Percentiles rank a stretch among this genome's conserved stretches.
phyloP scores from a whole-genome alignment of 2,113 vertebrate genomes.

The Lepus europaeus region DNA sequence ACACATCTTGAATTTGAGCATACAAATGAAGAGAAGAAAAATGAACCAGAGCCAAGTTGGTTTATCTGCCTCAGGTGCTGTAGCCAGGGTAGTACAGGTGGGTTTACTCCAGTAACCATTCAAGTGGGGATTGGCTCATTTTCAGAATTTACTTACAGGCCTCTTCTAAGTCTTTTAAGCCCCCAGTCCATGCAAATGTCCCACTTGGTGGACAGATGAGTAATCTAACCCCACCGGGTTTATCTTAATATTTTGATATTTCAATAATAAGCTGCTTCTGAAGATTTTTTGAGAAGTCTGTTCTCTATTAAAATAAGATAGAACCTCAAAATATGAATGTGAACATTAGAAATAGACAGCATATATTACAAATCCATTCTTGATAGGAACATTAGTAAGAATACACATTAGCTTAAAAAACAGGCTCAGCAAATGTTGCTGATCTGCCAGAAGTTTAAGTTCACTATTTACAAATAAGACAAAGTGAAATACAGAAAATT shows the following conservation, averaged over 20 bases:
- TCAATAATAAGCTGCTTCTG: constrained; percentile 89
- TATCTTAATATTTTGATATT: constrained; percentile 84
- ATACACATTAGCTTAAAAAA: constrained; percentile 92
- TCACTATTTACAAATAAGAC: constrained; percentile 93
- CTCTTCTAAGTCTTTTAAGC: constrained; percentile 79
- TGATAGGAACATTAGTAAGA: constrained; percentile 91
- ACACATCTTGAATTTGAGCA: constrained; percentile 48
- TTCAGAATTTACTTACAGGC: constrained; percentile 73
- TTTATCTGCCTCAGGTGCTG: constrained; percentile 63
- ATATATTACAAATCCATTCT: constrained; percentile 92
- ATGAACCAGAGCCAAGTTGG: constrained; percentile 59
- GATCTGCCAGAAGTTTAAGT: constrained; percentile 89
- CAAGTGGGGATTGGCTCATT: constrained; percentile 78
- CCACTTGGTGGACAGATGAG: constrained; percentile 83
- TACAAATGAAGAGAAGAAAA: constrained; percentile 75
- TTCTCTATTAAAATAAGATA: constrained; percentile 90
- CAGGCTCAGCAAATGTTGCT: constrained; percentile 91
- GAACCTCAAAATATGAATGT: constrained; percentile 89
- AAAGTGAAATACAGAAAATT: constrained; percentile 92
- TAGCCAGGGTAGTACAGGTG: constrained; percentile 57
- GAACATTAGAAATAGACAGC: constrained; percentile 90
- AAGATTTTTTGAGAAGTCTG: constrained; percentile 88
- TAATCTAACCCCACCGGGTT: constrained; percentile 83
- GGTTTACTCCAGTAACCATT: constrained; percentile 68
- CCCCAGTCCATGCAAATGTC: constrained; percentile 82